Conservation (phyloP, 2,797 vertebrate species). For the Scolopax bukidnonensis region DNA sequence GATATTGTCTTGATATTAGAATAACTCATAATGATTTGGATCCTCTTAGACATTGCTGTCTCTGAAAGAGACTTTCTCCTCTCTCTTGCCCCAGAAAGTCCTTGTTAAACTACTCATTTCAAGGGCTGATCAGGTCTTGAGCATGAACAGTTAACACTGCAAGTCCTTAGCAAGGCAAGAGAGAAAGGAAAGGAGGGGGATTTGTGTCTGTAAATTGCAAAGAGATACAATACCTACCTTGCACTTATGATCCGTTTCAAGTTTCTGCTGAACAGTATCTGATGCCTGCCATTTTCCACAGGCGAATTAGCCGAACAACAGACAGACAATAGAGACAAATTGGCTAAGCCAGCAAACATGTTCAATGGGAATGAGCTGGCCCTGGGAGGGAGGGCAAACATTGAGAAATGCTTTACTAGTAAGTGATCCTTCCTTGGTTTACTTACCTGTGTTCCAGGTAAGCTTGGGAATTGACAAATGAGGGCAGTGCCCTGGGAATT, state of each 20-base stretch:
- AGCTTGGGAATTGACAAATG: constrained; percentile 51
- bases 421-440: constrained; percentile 60
- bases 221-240: constrained; percentile 56
- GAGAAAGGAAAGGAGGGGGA: neutral
- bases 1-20: neutral
- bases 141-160: neutral
- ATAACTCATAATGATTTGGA: neutral
- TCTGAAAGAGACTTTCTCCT: neutral
- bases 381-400: neutral
- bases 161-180: neutral
- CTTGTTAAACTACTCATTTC: neutral
- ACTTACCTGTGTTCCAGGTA: constrained; percentile 32
- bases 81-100: neutral
- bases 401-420: constrained; percentile 29
- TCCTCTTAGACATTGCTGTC: neutral
- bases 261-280: constrained; percentile 60
- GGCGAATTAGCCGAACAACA: constrained; percentile 66
- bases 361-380: neutral
- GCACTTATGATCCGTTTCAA: constrained; percentile 56
- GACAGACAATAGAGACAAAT: constrained; percentile 54
- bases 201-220: constrained; percentile 26
- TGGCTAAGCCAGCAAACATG: constrained; percentile 27
- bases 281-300: constrained; percentile 65
- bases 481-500: constrained; percentile 45
- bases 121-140: neutral